Evolutionary conservation across 2,888 invertebrate species (phyloP), one percentile per base, ranked within the genome.

Genomic region (Melieria crassipennis): DNA sequence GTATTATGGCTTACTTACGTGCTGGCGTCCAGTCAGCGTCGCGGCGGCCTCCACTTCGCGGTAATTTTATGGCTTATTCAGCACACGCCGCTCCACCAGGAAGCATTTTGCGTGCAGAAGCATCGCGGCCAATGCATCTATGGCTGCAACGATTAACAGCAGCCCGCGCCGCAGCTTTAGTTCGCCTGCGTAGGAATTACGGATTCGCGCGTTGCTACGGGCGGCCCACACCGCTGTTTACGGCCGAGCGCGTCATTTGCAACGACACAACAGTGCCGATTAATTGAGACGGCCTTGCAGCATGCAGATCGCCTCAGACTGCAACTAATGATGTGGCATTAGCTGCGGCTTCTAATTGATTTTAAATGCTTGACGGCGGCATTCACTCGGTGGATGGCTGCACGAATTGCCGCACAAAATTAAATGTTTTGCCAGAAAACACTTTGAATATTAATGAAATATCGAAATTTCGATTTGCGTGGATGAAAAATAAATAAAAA

Each of bases 21-120:
- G 69, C 56, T 69, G 62, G 45, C 61, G 16, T 13, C 55, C 56
- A 62, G 62, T 42, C 43, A 45, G 45, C 68, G 61, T 4, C 55
- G 55, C 50, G 3, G 50, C 50, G 11, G 7, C 7, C 50, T 58
- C 58, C 30, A 42, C 30, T 57, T 1, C 43, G 50, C 46, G 43
- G 13, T 60, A 67, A 50, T 67, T 67, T 67, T 67, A 67, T 67
- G 60, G 50, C 67, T 67, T 67, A 67, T n/a, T 67, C 61, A 60
- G 50, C n/a, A 45, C 45, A 52, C 60, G 45, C 60, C 58, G 43
- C 58, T 43, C 9, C 67, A 67, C 42, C 60, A 67, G 60, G 67
- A 67, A 67, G 67, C 43, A 47, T 47, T 60, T 16, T 13, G 60
- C 10, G 16, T 43, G 11, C 7, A 7, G 50, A 58, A 5, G 50